Evolutionary conservation across 2,888 invertebrate species (phyloP), one percentile per base, ranked within the genome.

Genomic region (Drosophila paracracens): DNA sequence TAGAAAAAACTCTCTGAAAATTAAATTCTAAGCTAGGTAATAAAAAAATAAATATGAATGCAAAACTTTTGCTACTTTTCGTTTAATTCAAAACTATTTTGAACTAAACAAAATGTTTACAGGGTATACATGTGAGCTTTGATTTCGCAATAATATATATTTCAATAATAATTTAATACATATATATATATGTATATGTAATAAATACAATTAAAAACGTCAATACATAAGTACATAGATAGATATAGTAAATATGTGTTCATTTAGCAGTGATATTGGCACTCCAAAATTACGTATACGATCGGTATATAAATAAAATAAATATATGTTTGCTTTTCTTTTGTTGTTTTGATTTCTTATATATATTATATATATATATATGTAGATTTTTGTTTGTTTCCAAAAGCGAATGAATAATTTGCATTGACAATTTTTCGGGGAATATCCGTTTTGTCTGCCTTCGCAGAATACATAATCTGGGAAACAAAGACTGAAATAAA

Each of bases 401-500:
- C 8, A 48, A 50, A 52, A 56, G 16, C 13, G 21, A 48, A 29
- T 21, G 21, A 21, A 46, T 33, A 31, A 80, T 80, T 80, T 83
- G 75, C 76, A 83, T 68, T 81, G 69, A n/a, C 63, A 56, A 83
- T 78, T 75, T 53, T 8, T 18, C 21, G 33, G 3, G 18, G 61
- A 63, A 68, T 81, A 75, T 85, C 81, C 81, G 75, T 58, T 82
- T 72, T 61, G 67, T 63, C 68, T 68, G 70, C 65, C 40, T 27
- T 62, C 7, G 31, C 52, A 51, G 56, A 53, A 72, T 77, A 56
- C 38, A n/a, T 46, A 13, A 50, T 16, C 63, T n/a, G 38, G 40
- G 25, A 66, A 46, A 25, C 46, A 46, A 25, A 56, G 10, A 13
- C 0, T 13, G 6, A 21, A 21, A 29, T 35, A 18, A 7, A 63